Evolutionary conservation across 2,113 vertebrate species (phyloP).

Genomic region (Fukomys damarensis): DNA sequence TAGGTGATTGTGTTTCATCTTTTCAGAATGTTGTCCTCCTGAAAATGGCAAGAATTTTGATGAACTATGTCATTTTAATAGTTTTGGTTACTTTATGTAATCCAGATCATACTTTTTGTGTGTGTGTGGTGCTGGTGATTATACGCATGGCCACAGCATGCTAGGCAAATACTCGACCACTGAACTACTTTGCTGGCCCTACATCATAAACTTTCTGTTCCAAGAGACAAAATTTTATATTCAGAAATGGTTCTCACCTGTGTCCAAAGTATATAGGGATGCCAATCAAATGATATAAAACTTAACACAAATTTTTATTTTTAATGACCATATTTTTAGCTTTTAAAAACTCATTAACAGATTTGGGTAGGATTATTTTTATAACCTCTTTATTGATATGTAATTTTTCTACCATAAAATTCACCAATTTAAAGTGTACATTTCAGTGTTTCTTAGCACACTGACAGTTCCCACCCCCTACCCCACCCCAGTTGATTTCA

Average conservation of each 20-base stretch:
- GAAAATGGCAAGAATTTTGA: conserved; percentile 24
- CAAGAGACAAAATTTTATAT: background rate
- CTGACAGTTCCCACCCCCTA: background rate
- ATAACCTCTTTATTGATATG: background rate
- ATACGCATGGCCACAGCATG: background rate
- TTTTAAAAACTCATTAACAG: background rate
- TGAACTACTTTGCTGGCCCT: too few species aligned
- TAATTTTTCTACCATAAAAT: background rate
- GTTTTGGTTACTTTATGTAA: conserved; percentile 44
- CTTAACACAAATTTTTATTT: conserved; percentile 28
- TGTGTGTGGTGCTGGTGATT: background rate
- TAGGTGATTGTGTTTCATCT: background rate
- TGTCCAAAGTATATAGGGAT: background rate
- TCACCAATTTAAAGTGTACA: background rate
- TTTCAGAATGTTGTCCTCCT: background rate
- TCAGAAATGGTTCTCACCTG: background rate
- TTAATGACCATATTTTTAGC: background rate
- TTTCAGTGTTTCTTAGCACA: background rate
- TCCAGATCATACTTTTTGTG: background rate
- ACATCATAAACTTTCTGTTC: background rate
- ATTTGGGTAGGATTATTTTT: background rate
- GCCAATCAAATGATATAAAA: background rate
- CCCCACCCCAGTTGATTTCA: background rate
- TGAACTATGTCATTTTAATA: conserved; percentile 22
- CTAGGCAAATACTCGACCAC: background rate